These are phyloP conservation scores for Laticauda laticaudata DNA, from an alignment of 2,113 vertebrate genomes.

Conservation along the genomic window DNA sequence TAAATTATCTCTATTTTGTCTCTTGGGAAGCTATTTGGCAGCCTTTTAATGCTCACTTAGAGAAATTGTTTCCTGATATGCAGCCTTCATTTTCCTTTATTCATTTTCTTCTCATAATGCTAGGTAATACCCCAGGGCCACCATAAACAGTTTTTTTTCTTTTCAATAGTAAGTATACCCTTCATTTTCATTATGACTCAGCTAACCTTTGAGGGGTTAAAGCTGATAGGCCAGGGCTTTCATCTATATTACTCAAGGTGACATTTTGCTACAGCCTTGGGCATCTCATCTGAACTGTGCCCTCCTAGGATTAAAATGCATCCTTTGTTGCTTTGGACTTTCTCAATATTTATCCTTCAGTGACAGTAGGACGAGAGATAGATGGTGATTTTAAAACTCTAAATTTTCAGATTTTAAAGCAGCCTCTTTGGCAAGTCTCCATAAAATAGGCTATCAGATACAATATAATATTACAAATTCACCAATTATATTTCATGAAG, in stretches of 20 bases:
- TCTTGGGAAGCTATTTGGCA: slow-evolving; percentile 36
- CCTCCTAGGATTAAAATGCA: not conserved
- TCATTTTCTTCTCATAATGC: slow-evolving; percentile 34
- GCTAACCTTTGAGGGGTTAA: slow-evolving; percentile 7
- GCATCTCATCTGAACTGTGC: not conserved
- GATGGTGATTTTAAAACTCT: not conserved
- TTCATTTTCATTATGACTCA: slow-evolving; percentile 33
- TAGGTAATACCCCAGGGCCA: not conserved
- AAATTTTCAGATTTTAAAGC: not conserved
- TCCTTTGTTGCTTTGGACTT: not conserved
- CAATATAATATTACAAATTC: not conserved
- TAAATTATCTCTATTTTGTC: slow-evolving; percentile 33
- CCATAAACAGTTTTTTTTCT: not conserved
- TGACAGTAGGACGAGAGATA: not conserved
- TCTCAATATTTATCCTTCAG: not conserved
- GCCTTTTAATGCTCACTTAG: slow-evolving; percentile 53
- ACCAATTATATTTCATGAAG: not conserved
- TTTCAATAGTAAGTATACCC: slow-evolving; percentile 16
- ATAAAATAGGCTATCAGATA: not conserved
- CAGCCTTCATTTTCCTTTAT: slow-evolving; percentile 51
- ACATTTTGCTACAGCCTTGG: not conserved
- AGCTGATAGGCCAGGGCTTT: not conserved
- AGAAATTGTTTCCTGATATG: slow-evolving; percentile 46
- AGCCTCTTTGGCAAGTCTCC: not conserved
- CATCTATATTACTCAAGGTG: not conserved